Evolutionary conservation across 2,113 vertebrate genomes (phyloP).

Genomic region (Cariama cristata): DNA sequence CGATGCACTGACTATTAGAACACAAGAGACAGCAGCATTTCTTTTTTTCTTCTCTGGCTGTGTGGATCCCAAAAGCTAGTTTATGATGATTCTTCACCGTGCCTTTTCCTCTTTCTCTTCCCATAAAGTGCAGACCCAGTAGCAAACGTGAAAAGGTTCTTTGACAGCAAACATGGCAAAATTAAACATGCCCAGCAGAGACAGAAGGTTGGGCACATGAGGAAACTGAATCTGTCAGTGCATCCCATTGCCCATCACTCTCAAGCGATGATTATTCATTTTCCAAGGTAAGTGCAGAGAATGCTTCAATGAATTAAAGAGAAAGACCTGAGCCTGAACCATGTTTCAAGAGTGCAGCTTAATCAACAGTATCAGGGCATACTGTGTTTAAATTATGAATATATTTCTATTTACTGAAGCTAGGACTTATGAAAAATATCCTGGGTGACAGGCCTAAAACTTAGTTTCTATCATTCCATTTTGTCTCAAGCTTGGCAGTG

Average conservation of each 20-base stretch:
- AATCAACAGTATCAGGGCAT: background rate
- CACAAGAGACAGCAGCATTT: background rate
- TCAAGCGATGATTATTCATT: slow-evolving; percentile 12
- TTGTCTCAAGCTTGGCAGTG: background rate
- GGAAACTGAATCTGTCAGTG: slow-evolving; percentile 5
- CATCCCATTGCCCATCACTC: background rate
- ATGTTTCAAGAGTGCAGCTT: background rate
- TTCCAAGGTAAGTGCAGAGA: background rate
- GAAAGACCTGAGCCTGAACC: background rate
- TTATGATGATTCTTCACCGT: background rate
- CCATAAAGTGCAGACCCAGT: background rate
- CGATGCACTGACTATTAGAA: background rate
- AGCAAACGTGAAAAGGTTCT: background rate
- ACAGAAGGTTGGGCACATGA: background rate
- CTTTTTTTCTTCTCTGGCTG: background rate
- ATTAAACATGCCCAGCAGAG: background rate
- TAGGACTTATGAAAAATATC: background rate
- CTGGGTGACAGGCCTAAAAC: background rate
- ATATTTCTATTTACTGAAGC: background rate
- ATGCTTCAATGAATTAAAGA: background rate
- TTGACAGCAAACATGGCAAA: slow-evolving; percentile 15
- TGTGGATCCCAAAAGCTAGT: background rate
- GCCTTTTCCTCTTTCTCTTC: background rate
- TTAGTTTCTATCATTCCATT: background rate
- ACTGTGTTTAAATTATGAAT: background rate